phyloP scores from a whole-genome alignment of 2,113 vertebrate species.

The Saimiri boliviensis region DNA sequence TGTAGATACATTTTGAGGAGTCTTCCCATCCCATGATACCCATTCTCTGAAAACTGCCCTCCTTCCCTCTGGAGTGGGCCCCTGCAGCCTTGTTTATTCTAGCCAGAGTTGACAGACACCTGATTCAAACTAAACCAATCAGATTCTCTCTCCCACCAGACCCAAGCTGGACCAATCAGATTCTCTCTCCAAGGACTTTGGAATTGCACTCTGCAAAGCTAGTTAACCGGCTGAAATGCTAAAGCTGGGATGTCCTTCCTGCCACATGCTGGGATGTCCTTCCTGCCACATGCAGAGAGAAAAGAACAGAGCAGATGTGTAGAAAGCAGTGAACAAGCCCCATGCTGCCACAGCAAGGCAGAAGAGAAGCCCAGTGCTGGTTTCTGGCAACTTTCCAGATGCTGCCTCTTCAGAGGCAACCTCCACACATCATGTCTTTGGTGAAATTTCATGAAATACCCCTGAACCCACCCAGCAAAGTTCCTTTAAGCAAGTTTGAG shows the following conservation, averaged over 20 bases:
- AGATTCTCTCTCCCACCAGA: conserved; percentile 1
- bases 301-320: not conserved
- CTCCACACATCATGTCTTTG: not conserved
- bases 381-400: not conserved
- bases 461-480: not conserved
- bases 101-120: not conserved
- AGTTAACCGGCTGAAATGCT: not conserved
- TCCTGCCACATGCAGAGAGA: not conserved
- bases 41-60: not conserved
- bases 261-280: not conserved
- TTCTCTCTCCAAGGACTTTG: not conserved
- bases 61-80: not conserved
- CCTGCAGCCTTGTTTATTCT: not conserved
- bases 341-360: not conserved
- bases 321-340: not conserved
- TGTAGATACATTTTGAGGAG: not conserved
- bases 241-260: not conserved
- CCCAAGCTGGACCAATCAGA: not conserved
- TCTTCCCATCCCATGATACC: not conserved
- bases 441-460: not conserved
- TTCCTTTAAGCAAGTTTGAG: not conserved
- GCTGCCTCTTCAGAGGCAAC: not conserved
- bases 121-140: not conserved
- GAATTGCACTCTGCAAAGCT: not conserved
- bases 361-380: not conserved